Evolutionary conservation across 2,113 vertebrate species (phyloP), one percentile per base, ranked within the genome.

Genomic region (Nycticebus coucang): DNA sequence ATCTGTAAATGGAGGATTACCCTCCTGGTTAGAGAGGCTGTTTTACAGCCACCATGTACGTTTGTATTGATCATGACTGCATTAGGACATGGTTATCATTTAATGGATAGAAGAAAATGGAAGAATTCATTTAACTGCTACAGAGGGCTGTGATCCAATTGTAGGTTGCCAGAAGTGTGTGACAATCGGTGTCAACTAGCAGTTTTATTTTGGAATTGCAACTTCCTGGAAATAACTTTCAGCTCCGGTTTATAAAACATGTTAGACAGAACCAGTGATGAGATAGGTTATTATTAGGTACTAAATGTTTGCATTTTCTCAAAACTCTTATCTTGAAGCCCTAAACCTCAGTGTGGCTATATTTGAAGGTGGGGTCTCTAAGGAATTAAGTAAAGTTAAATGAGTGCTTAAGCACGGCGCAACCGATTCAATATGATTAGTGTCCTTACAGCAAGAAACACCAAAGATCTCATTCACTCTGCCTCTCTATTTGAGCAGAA

Each of bases 1-100:
- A 97, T 98, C 95, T 98, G 95, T 97, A 98, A 98, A 98, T 96
- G 89, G 97, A 97, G 80, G 95, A 97, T 98, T 98, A 97, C 86
- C 95, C 94, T 96, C 62, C 81, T 97, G 95, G 93, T 97, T 98
- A 97, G 93, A 96, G 45, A 92, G 95, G 89, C 87, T 97, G 60
- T 97, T 97, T 97, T 97, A 97, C 60, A 97, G 96, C 53, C 91
- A 37, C 92, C 95, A 1, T 97, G 90, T 95, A 95, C 95, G 91
- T 98, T 91, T 97, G 33, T 97, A 98, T 98, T 98, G 98, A 98
- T 98, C 91, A 89, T 28, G 71, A 19, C 92, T 95, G 95, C 92
- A 94, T 97, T 97, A 95, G 96, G 93, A 97, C 92, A 80, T 97
- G 79, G 97, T 97, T 98, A 93, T 94, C 89, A 83, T 94, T 90